phyloP scores from a whole-genome alignment of 2,888 invertebrate genomes.

The Iselma pallidipennis region DNA sequence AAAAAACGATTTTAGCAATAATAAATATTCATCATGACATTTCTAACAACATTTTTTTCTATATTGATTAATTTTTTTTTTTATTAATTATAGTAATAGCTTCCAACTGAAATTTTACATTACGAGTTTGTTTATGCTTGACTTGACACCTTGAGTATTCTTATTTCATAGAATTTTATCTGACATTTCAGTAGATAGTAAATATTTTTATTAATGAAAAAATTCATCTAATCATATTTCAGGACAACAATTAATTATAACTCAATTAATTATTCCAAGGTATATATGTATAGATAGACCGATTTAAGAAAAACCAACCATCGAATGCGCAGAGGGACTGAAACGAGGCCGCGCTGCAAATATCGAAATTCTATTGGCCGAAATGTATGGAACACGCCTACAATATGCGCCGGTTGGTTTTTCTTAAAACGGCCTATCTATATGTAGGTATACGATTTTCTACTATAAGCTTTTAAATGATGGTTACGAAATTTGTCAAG shows the following conservation, averaged over 20 bases:
- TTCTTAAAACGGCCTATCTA: too few species aligned
- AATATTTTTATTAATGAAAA: conserved; percentile 3
- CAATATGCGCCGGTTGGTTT: too few species aligned
- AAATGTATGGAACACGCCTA: too few species aligned
- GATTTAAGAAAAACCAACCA: too few species aligned
- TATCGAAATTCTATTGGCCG: too few species aligned
- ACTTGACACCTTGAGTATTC: conserved; percentile 18
- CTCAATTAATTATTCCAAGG: conserved; percentile 16
- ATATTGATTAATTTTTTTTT: background rate
- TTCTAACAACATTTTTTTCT: too few species aligned
- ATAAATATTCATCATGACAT: too few species aligned
- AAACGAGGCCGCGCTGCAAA: too few species aligned
- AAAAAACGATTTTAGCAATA: too few species aligned
- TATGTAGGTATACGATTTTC: too few species aligned
- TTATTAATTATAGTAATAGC: conserved; percentile 9
- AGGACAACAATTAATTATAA: conserved; percentile 8
- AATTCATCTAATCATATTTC: background rate
- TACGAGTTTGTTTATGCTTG: conserved; percentile 19
- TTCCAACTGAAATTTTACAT: conserved; percentile 2
- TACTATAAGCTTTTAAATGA: background rate
- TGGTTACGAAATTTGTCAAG: background rate
- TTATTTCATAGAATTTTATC: conserved; percentile 10
- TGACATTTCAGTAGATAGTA: conserved; percentile 16
- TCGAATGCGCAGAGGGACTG: too few species aligned
- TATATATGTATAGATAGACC: background rate